Conservation (phyloP, 2,888 invertebrate genomes). For the Calephelis perditalis region DNA sequence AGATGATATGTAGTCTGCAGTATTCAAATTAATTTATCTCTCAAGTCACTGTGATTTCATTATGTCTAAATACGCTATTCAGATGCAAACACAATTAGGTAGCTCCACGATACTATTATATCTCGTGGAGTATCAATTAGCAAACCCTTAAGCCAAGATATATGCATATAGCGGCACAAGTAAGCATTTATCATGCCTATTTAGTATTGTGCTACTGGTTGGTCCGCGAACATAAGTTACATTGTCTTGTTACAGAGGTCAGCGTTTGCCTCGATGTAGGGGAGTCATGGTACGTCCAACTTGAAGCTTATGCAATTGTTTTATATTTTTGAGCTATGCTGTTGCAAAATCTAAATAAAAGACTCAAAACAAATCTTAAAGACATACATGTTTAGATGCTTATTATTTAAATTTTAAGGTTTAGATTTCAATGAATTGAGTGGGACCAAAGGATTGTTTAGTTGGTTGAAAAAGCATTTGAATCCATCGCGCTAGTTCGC, state of each 20-base stretch:
- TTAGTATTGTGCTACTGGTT: constrained; percentile 31
- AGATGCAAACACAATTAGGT: constrained; percentile 30
- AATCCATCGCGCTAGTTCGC: constrained; percentile 48
- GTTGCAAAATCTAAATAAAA: constrained; percentile 11
- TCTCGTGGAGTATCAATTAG: constrained; percentile 28
- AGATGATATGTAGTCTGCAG: too few species aligned
- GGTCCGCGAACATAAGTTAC: constrained; percentile 38
- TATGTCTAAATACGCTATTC: constrained; percentile 29
- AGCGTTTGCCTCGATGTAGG: constrained; percentile 40
- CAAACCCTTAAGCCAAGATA: constrained; percentile 25
- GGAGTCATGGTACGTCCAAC: constrained; percentile 51
- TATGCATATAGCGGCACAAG: constrained; percentile 21
- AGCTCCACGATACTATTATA: constrained; percentile 21
- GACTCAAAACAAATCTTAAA: constrained; percentile 10
- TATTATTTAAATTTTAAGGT: constrained; percentile 6
- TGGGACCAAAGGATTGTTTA: constrained; percentile 25
- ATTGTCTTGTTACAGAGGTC: constrained; percentile 45
- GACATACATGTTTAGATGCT: neutral
- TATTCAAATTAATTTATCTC: constrained; percentile 18
- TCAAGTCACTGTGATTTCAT: constrained; percentile 16
- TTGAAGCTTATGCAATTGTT: constrained; percentile 64
- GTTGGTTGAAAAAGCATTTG: constrained; percentile 35
- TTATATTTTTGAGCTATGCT: constrained; percentile 60
- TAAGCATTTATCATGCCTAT: constrained; percentile 26
- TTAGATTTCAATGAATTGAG: constrained; percentile 20